These are phyloP conservation scores for Agonopterix arenella DNA, from an alignment of 2,888 invertebrate species.

Conservation along the genomic window DNA sequence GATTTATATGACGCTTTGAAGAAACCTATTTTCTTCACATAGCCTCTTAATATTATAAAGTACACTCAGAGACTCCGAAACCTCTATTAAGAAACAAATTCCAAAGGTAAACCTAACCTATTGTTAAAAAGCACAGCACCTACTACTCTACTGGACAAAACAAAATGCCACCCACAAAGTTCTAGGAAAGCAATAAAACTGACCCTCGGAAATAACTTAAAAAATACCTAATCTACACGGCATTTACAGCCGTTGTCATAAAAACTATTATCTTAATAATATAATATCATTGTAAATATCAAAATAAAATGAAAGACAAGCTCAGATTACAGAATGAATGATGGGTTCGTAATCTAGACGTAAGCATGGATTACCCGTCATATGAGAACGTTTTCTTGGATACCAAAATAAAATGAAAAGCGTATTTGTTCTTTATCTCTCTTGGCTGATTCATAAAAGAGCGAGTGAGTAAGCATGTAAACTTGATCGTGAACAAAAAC, in stretches of 20 bases:
- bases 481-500: slow-evolving; percentile 22
- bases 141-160: too few species aligned
- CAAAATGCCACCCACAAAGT: slow-evolving; percentile 1
- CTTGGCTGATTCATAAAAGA: slow-evolving; percentile 13
- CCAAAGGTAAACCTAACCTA: too few species aligned
- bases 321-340: slow-evolving; percentile 31
- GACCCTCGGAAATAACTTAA: neutral
- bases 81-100: too few species aligned
- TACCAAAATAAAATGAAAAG: slow-evolving; percentile 4
- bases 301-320: slow-evolving; percentile 22
- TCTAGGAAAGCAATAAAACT: neutral
- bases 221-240: neutral
- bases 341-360: slow-evolving; percentile 27
- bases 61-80: too few species aligned
- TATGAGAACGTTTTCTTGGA: slow-evolving; percentile 5
- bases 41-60: too few species aligned
- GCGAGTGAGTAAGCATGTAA: slow-evolving; percentile 17
- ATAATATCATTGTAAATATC: slow-evolving; percentile 13
- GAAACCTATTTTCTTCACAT: too few species aligned
- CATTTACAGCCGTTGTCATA: neutral
- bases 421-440: slow-evolving; percentile 11
- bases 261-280: slow-evolving; percentile 14
- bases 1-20: too few species aligned
- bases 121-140: too few species aligned
- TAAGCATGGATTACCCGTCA: slow-evolving; percentile 11